phyloP scores from a whole-genome alignment of 2,888 invertebrate genomes.

The Nebria salina region DNA sequence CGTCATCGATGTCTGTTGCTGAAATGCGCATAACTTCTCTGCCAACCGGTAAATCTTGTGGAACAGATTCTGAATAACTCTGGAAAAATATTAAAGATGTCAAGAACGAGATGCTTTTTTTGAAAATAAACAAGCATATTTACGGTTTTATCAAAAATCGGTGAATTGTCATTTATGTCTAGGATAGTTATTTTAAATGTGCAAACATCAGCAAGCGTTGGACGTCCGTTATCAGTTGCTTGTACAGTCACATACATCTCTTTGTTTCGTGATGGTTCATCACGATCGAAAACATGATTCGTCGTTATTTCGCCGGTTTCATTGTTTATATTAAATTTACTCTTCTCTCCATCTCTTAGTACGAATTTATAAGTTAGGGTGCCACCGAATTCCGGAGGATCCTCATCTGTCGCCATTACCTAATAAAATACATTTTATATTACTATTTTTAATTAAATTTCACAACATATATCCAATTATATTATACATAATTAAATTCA shows the following conservation, averaged over 20 bases:
- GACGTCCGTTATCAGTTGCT: constrained; percentile 92
- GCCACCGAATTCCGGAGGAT: constrained; percentile 79
- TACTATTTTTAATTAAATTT: neutral
- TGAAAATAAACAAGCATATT: constrained; percentile 58
- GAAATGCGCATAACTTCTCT: constrained; percentile 88
- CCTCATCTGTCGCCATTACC: constrained; percentile 78
- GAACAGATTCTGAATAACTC: constrained; percentile 79
- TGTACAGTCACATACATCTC: constrained; percentile 87
- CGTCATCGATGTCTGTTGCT: constrained; percentile 92
- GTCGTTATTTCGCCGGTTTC: constrained; percentile 81
- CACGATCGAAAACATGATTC: constrained; percentile 83
- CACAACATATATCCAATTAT: neutral
- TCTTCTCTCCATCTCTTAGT: constrained; percentile 76
- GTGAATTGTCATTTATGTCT: constrained; percentile 93
- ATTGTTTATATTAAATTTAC: constrained; percentile 82
- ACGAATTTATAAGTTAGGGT: constrained; percentile 87
- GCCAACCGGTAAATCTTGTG: constrained; percentile 78
- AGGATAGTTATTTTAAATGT: constrained; percentile 90
- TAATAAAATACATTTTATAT: constrained; percentile 55
- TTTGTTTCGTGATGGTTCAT: constrained; percentile 86
- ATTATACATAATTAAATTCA: constrained; percentile 4
- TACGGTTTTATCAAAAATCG: constrained; percentile 83
- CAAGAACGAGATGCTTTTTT: neutral
- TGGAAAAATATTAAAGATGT: constrained; percentile 56
- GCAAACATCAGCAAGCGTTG: constrained; percentile 90